Evolutionary conservation across 2,888 invertebrate genomes (phyloP), one percentile per base, ranked within the genome.

Genomic region (Tachystola acroxantha): DNA sequence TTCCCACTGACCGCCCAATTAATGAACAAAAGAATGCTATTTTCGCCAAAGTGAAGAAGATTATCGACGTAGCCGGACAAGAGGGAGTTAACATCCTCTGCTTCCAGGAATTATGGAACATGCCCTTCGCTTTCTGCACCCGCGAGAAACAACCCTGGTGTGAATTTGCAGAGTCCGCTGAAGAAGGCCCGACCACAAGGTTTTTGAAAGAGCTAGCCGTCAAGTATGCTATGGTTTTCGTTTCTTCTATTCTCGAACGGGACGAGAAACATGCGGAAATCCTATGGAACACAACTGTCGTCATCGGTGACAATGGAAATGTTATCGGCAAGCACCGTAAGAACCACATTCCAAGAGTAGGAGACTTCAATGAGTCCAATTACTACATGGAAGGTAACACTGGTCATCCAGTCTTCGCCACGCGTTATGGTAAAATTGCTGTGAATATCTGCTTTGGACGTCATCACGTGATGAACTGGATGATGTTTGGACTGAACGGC

Each of bases 111-210:
- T 93, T 97, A 7, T 99, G 99, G 99, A 93, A 94, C 38, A 99
- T 99, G 99, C 99, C 99, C 0, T 99, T 99, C 82, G 97, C 95
- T 0, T 99, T 99, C 79, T 99, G 99, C 73, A 99, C 99, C 0
- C 89, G 99, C 26, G 97, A 98, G 81, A 97, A 97, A 68, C 91
- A 93, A 44, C 99, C 98, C 0, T 99, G 99, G 99, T 95, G 95
- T 62, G 97, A 99, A 78, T 97, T 98, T 74, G 98, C 98, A 0
- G 99, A 99, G 75, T 92, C 94, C 13, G 97, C 96, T 0, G 93
- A 95, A 69, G 85, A 89, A 34, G 99, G 99, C 0, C 94, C 96
- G 0, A 94, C 97, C 0, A 97, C 96, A 0, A 88, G 91, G 50
- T 92, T 98, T 64, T 73, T 98, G 24, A 89, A 92, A 53, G 90